Base-by-base conservation (phyloP, 53 echinoderm and acorn worm genomes). In the Pentamera pediparva region DNA sequence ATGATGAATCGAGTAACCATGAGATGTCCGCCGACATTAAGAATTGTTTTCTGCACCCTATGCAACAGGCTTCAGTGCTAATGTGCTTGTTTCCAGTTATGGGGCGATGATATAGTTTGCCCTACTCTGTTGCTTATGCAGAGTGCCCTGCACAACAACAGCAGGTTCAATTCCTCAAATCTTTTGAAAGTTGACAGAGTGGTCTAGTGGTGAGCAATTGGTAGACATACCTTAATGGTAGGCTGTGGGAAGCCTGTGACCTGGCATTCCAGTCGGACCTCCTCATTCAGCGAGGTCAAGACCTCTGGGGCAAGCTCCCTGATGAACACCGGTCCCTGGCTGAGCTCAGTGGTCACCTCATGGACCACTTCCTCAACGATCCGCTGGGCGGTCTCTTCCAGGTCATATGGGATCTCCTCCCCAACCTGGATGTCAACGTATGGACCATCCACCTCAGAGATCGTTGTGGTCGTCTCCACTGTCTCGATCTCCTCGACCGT, bases 251-350 rank as follows among this genome's bases (percentile, higher is more conserved):
- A 70, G 17, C 94, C 88, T 2, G 83, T 83, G 22, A 95, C 88
- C 67, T 92, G 88, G 75, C 96, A 95, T 56, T 92, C 96, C 47
- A 95, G 76, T 29, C 83, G 77, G 7, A 91, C 91, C 47, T 87
- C 83, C 32, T 88, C 79, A 2, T 55, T 82, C 1, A 83, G 57
- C 25, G 78, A 61, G 6, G 96, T 76, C n/a, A 79, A 69, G 13
- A 82, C 59, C 22, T 71, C 74, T 1, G 78, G 58, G 31, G 53
- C 62, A 39, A 94, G 50, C 38, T 87, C 84, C 62, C 75, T 65
- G 61, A 91, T 76, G 61, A 94, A 81, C 27, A 82, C 72, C 3
- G 94, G 94, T 19, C 79, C 87, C 71, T 87, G 53, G n/a, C 57
- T n/a, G 37, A 52, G 21, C 37, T 86, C 82, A 1, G 76, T 86